Base-by-base conservation (phyloP, 2,113 vertebrate species). In the Urocolius indicus region DNA sequence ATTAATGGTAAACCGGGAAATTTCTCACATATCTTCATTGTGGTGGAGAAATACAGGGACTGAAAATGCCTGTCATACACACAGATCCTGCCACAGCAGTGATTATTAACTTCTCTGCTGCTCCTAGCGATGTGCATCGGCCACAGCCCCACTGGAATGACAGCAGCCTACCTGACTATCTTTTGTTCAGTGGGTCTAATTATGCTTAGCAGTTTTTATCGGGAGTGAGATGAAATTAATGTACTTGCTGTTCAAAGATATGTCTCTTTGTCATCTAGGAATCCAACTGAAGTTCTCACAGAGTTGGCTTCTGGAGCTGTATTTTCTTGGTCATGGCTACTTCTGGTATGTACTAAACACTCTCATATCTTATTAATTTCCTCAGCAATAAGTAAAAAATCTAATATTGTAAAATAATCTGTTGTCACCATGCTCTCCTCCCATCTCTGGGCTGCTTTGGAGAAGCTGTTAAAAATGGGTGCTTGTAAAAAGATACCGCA, bases 261-360 rank as follows among this genome's bases (percentile, higher is more conserved):
- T 36, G 9, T 95, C 41, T 88, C 63, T 95, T 89, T 96, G 86
- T 96, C 88, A 15, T 54, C 65, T 49, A 96, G 96, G 91, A 68
- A 49, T 78, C 34, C 78, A 62, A 14, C n/a, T 2, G 32, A 36
- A 43, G 26, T 54, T 80, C 30, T 94, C 29, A 30, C 24, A 11
- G 66, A 17, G 10, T 73, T 62, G 49, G 54, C 80, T 96, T 89
- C 76, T 89, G 84, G 75, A 91, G 4, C 67, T 11, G 0, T 76
- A 12, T 76, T 78, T 87, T 76, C 83, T 95, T 79, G 95, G 86
- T 80, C 97, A 98, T 98, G 98, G 98, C 98, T 94, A 98, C 98
- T 96, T 98, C 98, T 97, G 97, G 98, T 98, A 98, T 49, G 98
- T 75, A 7, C 16, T 49, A 26, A 57, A 49, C 41, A 11, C 4